These are phyloP conservation scores for Corythoichthys intestinalis DNA, from an alignment of 2,113 vertebrate genomes.

Conservation along the genomic window DNA sequence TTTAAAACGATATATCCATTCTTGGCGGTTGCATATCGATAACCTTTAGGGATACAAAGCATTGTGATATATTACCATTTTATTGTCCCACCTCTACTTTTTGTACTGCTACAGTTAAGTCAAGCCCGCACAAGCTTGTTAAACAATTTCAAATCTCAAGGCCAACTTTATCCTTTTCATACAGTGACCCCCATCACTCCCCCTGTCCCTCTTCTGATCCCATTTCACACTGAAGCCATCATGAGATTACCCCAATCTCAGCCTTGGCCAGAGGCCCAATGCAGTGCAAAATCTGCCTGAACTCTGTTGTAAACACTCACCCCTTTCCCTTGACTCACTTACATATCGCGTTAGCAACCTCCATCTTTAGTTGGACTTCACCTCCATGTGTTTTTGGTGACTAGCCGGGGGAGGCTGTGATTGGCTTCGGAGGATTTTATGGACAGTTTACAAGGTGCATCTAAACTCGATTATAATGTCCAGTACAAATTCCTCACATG, in stretches of 20 bases:
- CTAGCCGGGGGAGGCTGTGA: slow-evolving; percentile 28
- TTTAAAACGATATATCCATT: too few species aligned
- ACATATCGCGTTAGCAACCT: slow-evolving; percentile 27
- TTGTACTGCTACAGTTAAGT: slow-evolving; percentile 27
- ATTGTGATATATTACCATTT: too few species aligned
- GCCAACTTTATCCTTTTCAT: slow-evolving; percentile 45
- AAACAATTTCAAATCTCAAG: slow-evolving; percentile 63
- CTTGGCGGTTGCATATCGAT: too few species aligned
- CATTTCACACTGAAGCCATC: slow-evolving; percentile 63
- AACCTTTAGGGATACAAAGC: too few species aligned
- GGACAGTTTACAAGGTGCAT: slow-evolving; percentile 50
- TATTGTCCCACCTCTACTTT: background rate
- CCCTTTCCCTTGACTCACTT: slow-evolving; percentile 41
- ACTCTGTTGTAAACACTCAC: slow-evolving; percentile 61
- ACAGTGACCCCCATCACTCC: slow-evolving; percentile 35
- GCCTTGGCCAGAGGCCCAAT: slow-evolving; percentile 48
- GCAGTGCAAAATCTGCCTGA: slow-evolving; percentile 44
- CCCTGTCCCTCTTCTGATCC: slow-evolving; percentile 58
- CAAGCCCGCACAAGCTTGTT: slow-evolving; percentile 46
- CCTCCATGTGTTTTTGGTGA: slow-evolving; percentile 48
- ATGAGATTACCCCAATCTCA: slow-evolving; percentile 63
- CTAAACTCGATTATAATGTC: slow-evolving; percentile 47
- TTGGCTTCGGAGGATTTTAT: slow-evolving; percentile 41
- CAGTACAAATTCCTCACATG: slow-evolving; percentile 36
- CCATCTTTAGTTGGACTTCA: slow-evolving; percentile 23